These are phyloP conservation scores for Drosophila anceps DNA, from an alignment of 2,888 invertebrate genomes.

Conservation along the genomic window DNA sequence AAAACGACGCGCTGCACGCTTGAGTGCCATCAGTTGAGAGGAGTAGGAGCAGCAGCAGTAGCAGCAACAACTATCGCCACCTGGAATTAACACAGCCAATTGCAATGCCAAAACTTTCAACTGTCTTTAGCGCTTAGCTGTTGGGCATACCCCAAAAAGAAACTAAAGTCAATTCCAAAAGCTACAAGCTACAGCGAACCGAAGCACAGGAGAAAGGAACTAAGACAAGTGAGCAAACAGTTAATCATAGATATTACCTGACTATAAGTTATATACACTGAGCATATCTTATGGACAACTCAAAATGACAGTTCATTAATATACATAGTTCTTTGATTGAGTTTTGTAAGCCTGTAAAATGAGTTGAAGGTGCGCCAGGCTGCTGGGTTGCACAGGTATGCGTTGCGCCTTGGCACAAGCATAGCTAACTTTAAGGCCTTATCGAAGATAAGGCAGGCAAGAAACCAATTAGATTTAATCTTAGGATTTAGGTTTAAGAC, in stretches of 20 bases:
- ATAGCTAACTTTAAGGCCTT: neutral
- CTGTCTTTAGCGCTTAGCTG: constrained; percentile 49
- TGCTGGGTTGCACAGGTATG: neutral
- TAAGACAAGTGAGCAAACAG: constrained; percentile 15
- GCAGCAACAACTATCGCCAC: constrained; percentile 7
- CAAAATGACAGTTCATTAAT: neutral
- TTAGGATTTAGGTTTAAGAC: neutral
- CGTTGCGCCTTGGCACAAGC: neutral
- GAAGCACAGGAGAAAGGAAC: neutral
- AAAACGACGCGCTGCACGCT: constrained; percentile 43
- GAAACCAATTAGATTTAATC: neutral
- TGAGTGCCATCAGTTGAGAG: constrained; percentile 46
- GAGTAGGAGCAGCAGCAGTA: constrained; percentile 24
- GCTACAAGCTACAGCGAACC: neutral
- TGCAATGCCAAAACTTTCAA: constrained; percentile 54
- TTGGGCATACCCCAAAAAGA: constrained; percentile 39
- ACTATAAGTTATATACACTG: neutral
- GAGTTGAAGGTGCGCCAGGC: constrained; percentile 1
- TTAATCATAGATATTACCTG: neutral
- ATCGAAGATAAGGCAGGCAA: too few relatives aligned
- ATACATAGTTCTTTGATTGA: neutral
- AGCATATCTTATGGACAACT: neutral
- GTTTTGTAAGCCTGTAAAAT: neutral
- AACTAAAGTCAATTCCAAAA: constrained; percentile 2
- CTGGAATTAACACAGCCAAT: constrained; percentile 36